Conservation (phyloP, 2,888 invertebrate genomes). For the Eremobia ochroleuca region DNA sequence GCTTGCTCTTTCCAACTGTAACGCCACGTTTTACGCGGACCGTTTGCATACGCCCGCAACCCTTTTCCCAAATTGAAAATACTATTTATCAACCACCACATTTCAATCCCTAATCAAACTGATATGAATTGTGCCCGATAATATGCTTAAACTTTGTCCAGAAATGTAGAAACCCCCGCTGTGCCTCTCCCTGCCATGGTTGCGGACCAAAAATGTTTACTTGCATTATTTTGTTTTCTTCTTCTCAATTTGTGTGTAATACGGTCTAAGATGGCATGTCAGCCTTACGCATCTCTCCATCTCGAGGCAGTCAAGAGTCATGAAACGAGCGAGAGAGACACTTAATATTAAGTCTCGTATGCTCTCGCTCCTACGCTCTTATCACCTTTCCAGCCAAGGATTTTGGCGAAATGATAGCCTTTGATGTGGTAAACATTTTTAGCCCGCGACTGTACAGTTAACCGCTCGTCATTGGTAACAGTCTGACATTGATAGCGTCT, state of each 20-base stretch:
- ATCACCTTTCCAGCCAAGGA: not conserved
- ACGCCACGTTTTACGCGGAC: not conserved
- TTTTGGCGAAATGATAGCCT: not conserved
- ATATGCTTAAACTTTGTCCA: not conserved
- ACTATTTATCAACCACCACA: not conserved
- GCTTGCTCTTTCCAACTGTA: not conserved
- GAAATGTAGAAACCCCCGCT: not conserved
- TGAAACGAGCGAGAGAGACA: not conserved
- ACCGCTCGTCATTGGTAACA: not conserved
- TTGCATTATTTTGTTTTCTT: not conserved
- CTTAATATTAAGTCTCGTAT: not conserved
- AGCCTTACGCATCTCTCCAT: too few species aligned
- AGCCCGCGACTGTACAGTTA: not conserved
- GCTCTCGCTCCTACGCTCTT: not conserved
- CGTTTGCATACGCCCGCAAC: not conserved
- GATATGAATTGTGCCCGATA: not conserved
- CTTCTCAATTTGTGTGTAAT: not conserved
- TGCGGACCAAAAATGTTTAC: slow-evolving; percentile 9
- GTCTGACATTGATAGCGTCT: not conserved
- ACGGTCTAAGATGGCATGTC: not conserved
- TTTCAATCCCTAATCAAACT: not conserved
- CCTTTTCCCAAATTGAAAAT: not conserved
- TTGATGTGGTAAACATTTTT: slow-evolving; percentile 14
- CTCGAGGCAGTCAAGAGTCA: too few species aligned
- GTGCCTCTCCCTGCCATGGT: not conserved